Conservation (phyloP, 2,113 vertebrate species). For the Danio rerio region GRCz12tu NC_133185.1:4362001-4362500, state of each 20-base stretch:
- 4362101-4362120: not conserved
- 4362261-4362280: conserved; percentile 32
- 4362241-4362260: not conserved
- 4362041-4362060: not conserved
- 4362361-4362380: not conserved
- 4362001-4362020: too few species aligned
- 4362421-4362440: too few species aligned
- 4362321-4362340: conserved; percentile 26
- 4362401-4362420: too few species aligned
- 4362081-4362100: not conserved
- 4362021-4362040: too few species aligned
- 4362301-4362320: not conserved
- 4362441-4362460: too few species aligned
- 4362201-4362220: not conserved
- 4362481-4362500: too few species aligned
- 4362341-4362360: not conserved
- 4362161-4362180: conserved; percentile 14
- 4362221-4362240: conserved; percentile 16
- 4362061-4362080: not conserved
- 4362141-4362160: not conserved
- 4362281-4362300: not conserved
- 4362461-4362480: too few species aligned
- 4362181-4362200: not conserved
- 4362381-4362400: not conserved
- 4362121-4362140: not conserved